These are phyloP conservation scores for Cryptotermes secundus DNA, from an alignment of 1,140 invertebrate species.

Conservation along the genomic window DNA sequence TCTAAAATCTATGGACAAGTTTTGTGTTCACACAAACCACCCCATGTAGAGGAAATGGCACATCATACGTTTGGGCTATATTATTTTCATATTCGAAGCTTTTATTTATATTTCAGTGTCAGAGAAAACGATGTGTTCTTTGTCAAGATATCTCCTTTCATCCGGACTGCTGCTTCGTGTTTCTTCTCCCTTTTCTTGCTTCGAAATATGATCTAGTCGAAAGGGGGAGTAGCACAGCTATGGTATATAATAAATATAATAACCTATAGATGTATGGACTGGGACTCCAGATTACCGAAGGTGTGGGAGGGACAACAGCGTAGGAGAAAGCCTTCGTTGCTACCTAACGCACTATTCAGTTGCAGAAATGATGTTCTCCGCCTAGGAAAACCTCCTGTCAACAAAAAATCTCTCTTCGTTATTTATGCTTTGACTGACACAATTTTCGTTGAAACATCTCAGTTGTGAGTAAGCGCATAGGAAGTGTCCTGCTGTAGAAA, in stretches of 20 bases:
- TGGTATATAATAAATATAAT: not conserved
- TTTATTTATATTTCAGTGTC: not conserved
- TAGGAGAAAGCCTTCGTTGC: too few relatives aligned
- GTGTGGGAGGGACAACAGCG: not conserved
- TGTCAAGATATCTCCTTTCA: not conserved
- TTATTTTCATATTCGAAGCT: not conserved
- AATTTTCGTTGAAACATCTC: not conserved
- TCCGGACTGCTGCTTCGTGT: not conserved
- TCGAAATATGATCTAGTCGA: slow-evolving; percentile 1
- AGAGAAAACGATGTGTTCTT: not conserved
- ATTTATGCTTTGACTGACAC: not conserved
- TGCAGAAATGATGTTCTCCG: not conserved
- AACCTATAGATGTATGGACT: not conserved
- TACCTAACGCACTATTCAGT: not conserved
- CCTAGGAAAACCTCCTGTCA: not conserved
- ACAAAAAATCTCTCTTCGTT: not conserved
- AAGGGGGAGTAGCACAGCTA: not conserved
- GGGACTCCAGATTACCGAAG: too few relatives aligned
- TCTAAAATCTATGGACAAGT: not conserved
- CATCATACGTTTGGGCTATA: not conserved
- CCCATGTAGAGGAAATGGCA: not conserved
- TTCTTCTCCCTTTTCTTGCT: not conserved
- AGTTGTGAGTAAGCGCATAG: not conserved
- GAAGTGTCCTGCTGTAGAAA: not conserved
- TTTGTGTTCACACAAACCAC: not conserved